A percentile compares a stretch with the other conserved stretches of the same genome.
phyloP scores from a whole-genome alignment of 2,888 invertebrate genomes.

The Watsonalla binaria region DNA sequence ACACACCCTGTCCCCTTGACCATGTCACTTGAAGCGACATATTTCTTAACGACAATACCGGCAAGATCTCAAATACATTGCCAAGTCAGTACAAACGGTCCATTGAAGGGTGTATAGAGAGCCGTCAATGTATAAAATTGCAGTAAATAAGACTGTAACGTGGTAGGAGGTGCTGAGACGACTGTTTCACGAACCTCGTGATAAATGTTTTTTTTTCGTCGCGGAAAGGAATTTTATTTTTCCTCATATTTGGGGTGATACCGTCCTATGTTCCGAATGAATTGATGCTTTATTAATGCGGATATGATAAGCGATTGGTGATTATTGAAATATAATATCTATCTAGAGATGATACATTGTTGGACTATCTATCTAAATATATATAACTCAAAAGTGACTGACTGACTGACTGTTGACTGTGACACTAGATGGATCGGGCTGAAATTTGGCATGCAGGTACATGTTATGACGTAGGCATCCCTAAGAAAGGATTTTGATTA shows the following conservation, averaged over 20 bases:
- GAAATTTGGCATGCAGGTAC: too few relatives aligned
- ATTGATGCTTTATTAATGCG: conserved; percentile 23
- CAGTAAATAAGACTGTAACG: conserved; percentile 3
- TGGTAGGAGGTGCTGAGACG: conserved; percentile 18
- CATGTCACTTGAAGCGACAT: conserved; percentile 7
- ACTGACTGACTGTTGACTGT: too few relatives aligned
- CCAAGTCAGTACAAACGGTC: conserved; percentile 8
- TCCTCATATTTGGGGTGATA: conserved; percentile 10
- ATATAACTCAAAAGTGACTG: too few relatives aligned
- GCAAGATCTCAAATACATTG: conserved; percentile 19
- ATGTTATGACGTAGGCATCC: too few relatives aligned
- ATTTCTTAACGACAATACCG: conserved; percentile 13
- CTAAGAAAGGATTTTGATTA: too few relatives aligned
- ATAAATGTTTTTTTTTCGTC: conserved; percentile 26
- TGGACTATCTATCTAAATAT: too few relatives aligned
- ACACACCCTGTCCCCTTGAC: conserved; percentile 31
- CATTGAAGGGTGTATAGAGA: neutral
- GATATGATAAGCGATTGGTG: conserved; percentile 4
- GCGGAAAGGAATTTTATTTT: conserved; percentile 16
- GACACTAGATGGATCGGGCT: too few relatives aligned
- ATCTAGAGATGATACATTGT: too few relatives aligned
- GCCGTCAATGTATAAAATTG: conserved; percentile 3
- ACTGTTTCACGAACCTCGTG: conserved; percentile 24
- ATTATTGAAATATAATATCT: neutral
- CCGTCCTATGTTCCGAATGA: conserved; percentile 14